These are phyloP conservation scores for Channallabes apus DNA, from an alignment of 2,797 vertebrate genomes.

Conservation along the genomic window DNA sequence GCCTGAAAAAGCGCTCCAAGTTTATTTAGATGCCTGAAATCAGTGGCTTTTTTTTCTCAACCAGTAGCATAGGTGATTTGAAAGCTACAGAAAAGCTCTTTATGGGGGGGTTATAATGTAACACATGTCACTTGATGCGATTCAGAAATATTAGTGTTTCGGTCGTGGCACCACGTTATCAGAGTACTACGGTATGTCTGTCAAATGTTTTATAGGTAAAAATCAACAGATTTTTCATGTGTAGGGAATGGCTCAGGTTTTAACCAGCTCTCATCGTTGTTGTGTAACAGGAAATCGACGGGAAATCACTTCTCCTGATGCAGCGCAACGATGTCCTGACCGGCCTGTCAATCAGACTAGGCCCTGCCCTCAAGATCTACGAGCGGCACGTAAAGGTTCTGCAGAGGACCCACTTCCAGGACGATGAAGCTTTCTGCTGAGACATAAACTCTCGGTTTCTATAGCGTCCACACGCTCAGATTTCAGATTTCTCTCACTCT, in stretches of 20 bases:
- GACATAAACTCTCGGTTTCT: background rate
- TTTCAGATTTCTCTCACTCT: slow-evolving; percentile 5
- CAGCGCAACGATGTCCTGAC: slow-evolving; percentile 90
- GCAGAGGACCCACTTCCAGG: slow-evolving; percentile 89
- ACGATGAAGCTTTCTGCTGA: slow-evolving; percentile 78
- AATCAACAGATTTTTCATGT: background rate
- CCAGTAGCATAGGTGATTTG: background rate
- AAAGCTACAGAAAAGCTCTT: background rate
- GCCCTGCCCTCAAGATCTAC: slow-evolving; percentile 91
- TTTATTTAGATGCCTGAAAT: background rate
- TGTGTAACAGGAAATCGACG: slow-evolving; percentile 83
- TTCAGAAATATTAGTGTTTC: background rate
- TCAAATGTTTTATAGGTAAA: background rate
- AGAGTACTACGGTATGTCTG: background rate
- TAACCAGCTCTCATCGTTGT: background rate
- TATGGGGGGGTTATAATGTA: background rate
- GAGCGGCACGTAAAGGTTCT: slow-evolving; percentile 90
- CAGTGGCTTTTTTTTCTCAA: background rate
- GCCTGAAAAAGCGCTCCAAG: background rate
- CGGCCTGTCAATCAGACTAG: slow-evolving; percentile 87
- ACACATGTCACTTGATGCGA: background rate
- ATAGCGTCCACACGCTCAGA: background rate
- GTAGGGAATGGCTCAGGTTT: background rate
- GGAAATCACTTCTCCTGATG: slow-evolving; percentile 90
- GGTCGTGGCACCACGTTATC: background rate